These are phyloP conservation scores for Xestia rhomboidea DNA, from an alignment of 2,888 invertebrate genomes.

Conservation along the genomic window DNA sequence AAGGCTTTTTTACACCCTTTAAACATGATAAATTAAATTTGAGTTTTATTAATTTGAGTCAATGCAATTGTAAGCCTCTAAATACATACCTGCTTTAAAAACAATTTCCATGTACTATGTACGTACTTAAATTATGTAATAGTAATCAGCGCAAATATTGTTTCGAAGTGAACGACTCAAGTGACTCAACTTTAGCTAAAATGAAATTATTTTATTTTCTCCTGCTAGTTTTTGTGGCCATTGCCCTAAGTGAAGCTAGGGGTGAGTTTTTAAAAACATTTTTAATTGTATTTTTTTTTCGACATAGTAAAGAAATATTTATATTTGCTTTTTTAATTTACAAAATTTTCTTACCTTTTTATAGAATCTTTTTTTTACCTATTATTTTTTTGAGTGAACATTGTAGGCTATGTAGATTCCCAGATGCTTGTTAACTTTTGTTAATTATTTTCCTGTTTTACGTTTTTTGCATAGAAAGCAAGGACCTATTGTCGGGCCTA, in stretches of 20 bases:
- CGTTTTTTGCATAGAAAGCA: too few relatives aligned
- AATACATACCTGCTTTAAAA: conserved; percentile 27
- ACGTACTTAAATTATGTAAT: not conserved
- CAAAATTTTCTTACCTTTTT: too few relatives aligned
- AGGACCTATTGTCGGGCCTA: too few relatives aligned
- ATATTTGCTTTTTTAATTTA: too few relatives aligned
- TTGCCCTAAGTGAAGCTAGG: conserved; percentile 32
- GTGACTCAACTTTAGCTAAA: not conserved
- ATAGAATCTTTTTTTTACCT: too few relatives aligned
- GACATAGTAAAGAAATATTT: not conserved
- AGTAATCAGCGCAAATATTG: conserved; percentile 3
- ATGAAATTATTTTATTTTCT: conserved; percentile 47
- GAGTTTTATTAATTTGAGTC: not conserved
- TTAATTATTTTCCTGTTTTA: too few relatives aligned
- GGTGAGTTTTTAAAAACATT: conserved; percentile 30
- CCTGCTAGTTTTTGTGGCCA: conserved; percentile 14
- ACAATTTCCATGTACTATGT: not conserved
- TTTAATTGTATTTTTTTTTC: not conserved
- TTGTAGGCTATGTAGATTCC: too few relatives aligned
- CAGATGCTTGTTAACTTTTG: too few relatives aligned
- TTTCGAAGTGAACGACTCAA: conserved; percentile 13
- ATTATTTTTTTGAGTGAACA: too few relatives aligned
- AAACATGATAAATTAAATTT: too few relatives aligned
- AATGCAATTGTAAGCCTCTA: not conserved
- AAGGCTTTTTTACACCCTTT: too few relatives aligned